Conservation (phyloP, 2,113 vertebrate species). For the Cynopterus brachyotis region DNA sequence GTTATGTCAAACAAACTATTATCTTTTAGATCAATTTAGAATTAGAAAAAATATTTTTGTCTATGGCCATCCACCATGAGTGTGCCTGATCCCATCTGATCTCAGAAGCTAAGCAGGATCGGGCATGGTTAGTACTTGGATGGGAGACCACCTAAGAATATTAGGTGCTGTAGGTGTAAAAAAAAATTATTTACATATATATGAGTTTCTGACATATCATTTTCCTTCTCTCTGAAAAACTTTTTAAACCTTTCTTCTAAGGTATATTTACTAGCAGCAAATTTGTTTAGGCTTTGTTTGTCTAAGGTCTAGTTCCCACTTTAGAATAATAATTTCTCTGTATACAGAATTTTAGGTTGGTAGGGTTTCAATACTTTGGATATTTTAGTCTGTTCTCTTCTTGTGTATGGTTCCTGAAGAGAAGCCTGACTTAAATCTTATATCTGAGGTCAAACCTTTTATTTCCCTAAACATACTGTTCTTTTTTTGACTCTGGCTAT, state of each 20-base stretch:
- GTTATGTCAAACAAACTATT: background rate
- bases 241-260: background rate
- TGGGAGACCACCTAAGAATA: too few relatives aligned
- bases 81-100: too few relatives aligned
- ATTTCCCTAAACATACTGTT: background rate
- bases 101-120: too few relatives aligned
- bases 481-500: background rate
- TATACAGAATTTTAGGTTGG: background rate
- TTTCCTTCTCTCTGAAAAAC: background rate
- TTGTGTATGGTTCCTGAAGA: background rate
- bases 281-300: background rate
- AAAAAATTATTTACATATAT: background rate
- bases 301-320: background rate
- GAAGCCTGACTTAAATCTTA: background rate
- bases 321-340: background rate
- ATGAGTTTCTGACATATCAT: background rate
- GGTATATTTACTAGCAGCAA: background rate
- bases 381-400: background rate
- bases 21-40: background rate
- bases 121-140: too few relatives aligned
- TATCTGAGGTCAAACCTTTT: background rate
- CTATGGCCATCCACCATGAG: too few relatives aligned
- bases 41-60: background rate
- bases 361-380: background rate
- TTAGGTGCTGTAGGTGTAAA: too few relatives aligned